phyloP scores from a whole-genome alignment of 2,113 vertebrate species.

The Mustela lutreola region DNA sequence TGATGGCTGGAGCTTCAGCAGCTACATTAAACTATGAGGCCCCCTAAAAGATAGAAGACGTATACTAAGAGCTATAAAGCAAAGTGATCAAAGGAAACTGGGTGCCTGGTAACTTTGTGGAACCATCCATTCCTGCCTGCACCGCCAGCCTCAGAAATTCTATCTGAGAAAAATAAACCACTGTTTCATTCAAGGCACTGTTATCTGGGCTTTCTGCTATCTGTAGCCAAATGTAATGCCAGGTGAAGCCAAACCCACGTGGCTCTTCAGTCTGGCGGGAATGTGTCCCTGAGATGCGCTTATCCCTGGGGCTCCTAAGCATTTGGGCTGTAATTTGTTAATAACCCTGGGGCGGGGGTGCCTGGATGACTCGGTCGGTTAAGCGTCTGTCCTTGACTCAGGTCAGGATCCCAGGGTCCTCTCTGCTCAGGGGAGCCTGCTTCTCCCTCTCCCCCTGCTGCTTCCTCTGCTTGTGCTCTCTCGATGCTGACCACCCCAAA shows the following conservation, averaged over 20 bases:
- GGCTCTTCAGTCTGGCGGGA: background rate
- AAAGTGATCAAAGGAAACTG: background rate
- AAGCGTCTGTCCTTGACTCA: too few species aligned
- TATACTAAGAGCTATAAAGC: background rate
- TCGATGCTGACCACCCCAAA: fast-evolving
- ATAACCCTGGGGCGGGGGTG: too few species aligned
- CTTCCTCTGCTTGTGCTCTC: too few species aligned
- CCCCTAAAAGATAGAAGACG: background rate
- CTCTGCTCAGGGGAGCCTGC: too few species aligned
- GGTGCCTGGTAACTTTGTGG: background rate
- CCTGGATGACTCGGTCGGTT: too few species aligned
- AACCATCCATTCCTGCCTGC: background rate
- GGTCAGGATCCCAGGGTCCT: too few species aligned
- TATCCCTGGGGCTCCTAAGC: background rate
- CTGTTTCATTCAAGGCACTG: background rate
- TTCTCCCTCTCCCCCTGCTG: too few species aligned
- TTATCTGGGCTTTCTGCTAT: background rate
- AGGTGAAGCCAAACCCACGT: background rate
- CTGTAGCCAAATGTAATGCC: background rate
- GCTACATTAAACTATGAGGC: background rate
- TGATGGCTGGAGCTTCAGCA: background rate
- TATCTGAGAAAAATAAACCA: background rate
- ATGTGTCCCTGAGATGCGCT: background rate
- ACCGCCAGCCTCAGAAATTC: background rate
- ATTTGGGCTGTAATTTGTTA: background rate